Evolutionary conservation across 2,888 invertebrate species (phyloP).

Genomic region (Atherix ibis): DNA sequence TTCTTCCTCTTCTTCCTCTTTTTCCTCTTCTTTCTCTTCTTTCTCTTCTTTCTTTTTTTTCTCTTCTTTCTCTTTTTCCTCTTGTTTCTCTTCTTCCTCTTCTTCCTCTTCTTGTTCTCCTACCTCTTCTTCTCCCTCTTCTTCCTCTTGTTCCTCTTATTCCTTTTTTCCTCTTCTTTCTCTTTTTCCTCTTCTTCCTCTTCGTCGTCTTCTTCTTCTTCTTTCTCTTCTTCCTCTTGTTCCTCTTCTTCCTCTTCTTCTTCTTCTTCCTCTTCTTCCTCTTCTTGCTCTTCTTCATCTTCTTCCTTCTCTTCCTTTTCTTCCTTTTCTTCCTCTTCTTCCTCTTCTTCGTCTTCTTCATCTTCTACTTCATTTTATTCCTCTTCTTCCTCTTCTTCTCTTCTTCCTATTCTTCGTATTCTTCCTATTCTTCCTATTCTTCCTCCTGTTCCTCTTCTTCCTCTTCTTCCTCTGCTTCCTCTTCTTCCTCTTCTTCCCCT

Average conservation of each 20-base stretch:
- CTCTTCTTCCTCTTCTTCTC: neutral
- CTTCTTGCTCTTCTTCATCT: neutral
- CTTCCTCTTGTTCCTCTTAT: neutral
- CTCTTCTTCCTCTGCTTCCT: neutral
- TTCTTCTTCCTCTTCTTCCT: neutral
- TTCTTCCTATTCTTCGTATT: neutral
- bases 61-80: neutral
- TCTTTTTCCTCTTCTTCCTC: neutral
- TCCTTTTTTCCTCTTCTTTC: neutral
- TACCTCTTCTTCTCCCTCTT: neutral
- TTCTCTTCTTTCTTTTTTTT: neutral
- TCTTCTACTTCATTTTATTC: neutral
- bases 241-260: neutral
- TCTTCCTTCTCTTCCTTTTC: neutral
- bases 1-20: too few species aligned
- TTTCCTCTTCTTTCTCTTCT: too few species aligned
- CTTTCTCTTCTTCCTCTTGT: neutral
- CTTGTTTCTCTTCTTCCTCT: neutral
- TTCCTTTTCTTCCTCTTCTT: neutral
- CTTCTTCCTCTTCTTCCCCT: neutral
- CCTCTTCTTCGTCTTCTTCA: neutral
- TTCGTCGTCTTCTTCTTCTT: neutral
- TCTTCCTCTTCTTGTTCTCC: neutral
- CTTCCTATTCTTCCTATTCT: neutral
- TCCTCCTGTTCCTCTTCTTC: neutral